Conservation (phyloP, 2,113 vertebrate species). For the Cheirogaleus medius region DNA sequence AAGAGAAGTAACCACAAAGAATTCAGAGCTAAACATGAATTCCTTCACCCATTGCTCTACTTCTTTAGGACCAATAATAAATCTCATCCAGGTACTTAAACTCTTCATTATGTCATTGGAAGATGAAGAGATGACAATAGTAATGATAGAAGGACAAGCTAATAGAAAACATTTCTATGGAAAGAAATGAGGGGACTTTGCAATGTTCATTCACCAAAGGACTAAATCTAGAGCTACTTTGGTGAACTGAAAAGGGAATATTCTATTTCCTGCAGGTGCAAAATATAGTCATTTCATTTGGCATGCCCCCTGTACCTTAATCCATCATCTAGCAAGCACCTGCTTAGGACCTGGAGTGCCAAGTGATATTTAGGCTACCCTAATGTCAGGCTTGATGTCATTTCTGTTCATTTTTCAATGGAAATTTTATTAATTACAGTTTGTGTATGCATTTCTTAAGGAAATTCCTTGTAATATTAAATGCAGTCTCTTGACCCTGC, state of each 20-base stretch:
- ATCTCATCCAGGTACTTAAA: background rate
- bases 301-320: background rate
- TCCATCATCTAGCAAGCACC: background rate
- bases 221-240: background rate
- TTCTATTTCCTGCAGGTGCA: background rate
- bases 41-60: background rate
- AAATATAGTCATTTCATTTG: background rate
- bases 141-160: background rate
- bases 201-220: background rate
- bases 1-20: background rate
- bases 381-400: background rate
- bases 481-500: background rate
- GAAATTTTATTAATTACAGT: background rate
- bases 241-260: background rate
- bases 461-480: background rate
- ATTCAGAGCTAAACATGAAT: background rate
- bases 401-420: background rate
- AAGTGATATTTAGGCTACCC: background rate
- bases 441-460: background rate
- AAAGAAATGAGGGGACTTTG: background rate
- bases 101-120: constrained; percentile 19
- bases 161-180: background rate
- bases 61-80: background rate
- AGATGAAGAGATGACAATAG: background rate
- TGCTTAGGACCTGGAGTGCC: background rate